phyloP scores from a whole-genome alignment of 2,113 vertebrate species.

The Oxygymnocypris stewartii region DNA sequence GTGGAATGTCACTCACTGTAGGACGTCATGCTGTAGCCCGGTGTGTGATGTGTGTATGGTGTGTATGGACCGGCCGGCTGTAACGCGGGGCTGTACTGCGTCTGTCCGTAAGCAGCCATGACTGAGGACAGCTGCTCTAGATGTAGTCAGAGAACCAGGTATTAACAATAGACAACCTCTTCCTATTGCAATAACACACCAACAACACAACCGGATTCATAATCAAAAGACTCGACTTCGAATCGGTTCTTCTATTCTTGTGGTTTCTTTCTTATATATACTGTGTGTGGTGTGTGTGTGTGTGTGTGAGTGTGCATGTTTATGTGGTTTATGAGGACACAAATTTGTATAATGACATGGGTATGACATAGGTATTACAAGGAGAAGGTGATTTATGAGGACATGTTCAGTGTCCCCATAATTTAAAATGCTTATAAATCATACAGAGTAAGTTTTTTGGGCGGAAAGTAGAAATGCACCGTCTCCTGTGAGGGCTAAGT shows the following conservation, averaged over 20 bases:
- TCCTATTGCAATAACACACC: neutral
- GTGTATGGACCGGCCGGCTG: conserved; percentile 87
- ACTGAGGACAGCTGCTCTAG: conserved; percentile 57
- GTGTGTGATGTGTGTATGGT: conserved; percentile 85
- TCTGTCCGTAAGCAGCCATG: conserved; percentile 95
- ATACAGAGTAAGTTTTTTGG: too few species aligned
- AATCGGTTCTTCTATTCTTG: neutral
- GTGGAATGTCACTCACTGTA: conserved; percentile 87
- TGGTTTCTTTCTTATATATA: too few species aligned
- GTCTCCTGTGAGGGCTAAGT: too few species aligned
- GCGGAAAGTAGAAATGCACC: too few species aligned
- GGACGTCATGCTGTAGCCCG: conserved; percentile 91
- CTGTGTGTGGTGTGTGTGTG: too few species aligned
- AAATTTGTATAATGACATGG: too few species aligned
- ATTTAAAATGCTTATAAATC: too few species aligned
- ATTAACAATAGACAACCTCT: neutral
- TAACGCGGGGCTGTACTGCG: conserved; percentile 89
- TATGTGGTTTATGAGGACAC: too few species aligned
- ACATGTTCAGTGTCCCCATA: too few species aligned
- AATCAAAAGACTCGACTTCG: neutral
- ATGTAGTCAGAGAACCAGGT: neutral
- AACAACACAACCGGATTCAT: neutral
- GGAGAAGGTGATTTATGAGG: too few species aligned
- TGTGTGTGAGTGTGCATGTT: too few species aligned
- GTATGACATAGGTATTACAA: too few species aligned